These are phyloP conservation scores for Anguilla anguilla DNA, from an alignment of 2,797 vertebrate genomes.

Conservation along the genomic window DNA sequence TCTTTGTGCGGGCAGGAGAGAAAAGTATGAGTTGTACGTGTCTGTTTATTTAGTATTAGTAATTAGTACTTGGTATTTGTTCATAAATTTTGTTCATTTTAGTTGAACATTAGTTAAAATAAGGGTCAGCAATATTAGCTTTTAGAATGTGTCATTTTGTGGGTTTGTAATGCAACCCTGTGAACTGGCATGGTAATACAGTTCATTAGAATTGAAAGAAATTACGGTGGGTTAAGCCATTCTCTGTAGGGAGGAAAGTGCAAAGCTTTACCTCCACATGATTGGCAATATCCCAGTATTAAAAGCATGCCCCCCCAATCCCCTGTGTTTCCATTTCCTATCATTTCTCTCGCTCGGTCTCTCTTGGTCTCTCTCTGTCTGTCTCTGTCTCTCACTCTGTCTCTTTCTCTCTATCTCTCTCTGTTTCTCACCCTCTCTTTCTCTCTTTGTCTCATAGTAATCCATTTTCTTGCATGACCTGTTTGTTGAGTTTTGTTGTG, in stretches of 20 bases:
- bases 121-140: background rate
- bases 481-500: slow-evolving; percentile 16
- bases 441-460: background rate
- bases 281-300: background rate
- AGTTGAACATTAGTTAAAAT: background rate
- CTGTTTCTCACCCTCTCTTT: background rate
- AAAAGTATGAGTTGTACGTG: background rate
- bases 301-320: background rate
- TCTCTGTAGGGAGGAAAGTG: background rate
- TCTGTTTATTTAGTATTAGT: background rate
- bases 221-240: background rate
- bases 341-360: background rate
- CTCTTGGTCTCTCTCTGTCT: background rate
- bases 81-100: background rate
- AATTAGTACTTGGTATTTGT: background rate
- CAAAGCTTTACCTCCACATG: background rate
- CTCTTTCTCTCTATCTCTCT: background rate
- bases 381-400: background rate
- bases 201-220: background rate
- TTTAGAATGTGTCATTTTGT: background rate
- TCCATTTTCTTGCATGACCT: slow-evolving; percentile 1
- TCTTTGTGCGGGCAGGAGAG: background rate
- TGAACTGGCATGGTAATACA: background rate
- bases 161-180: background rate
- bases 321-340: background rate